phyloP scores from a whole-genome alignment of 2,113 vertebrate genomes.

The Genyomyrus donnyi region DNA sequence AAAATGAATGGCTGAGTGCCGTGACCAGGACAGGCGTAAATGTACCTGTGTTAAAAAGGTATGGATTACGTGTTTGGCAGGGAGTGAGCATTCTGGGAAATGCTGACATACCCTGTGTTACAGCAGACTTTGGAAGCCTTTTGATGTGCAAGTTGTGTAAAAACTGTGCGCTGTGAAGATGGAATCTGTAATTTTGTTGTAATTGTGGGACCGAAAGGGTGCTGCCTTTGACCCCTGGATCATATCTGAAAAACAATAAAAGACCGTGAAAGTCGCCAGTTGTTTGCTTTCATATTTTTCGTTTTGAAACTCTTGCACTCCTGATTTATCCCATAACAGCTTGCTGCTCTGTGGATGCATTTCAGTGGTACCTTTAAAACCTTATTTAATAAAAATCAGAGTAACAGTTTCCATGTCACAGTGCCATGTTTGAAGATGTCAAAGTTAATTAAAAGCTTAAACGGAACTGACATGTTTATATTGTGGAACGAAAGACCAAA shows the following conservation, averaged over 20 bases:
- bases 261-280: not conserved
- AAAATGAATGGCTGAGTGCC: not conserved
- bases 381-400: not conserved
- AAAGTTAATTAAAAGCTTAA: not conserved
- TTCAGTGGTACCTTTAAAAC: not conserved
- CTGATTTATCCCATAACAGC: not conserved
- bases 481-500: not conserved
- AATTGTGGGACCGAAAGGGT: not conserved
- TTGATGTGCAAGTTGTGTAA: not conserved
- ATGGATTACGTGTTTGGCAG: not conserved
- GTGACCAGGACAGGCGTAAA: not conserved
- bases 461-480: constrained; percentile 1
- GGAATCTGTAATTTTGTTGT: not conserved
- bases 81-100: not conserved
- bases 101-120: not conserved
- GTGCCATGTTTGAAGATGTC: not conserved
- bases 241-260: not conserved
- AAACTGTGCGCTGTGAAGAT: constrained; percentile 1
- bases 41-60: not conserved
- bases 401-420: not conserved
- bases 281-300: not conserved
- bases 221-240: not conserved
- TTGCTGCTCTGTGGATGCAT: not conserved
- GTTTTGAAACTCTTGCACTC: not conserved
- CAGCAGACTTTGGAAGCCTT: not conserved